Percentiles rank a stretch among this genome's conserved stretches.
phyloP scores from a whole-genome alignment of 2,888 invertebrate genomes.

The Myopa tessellatipennis region DNA sequence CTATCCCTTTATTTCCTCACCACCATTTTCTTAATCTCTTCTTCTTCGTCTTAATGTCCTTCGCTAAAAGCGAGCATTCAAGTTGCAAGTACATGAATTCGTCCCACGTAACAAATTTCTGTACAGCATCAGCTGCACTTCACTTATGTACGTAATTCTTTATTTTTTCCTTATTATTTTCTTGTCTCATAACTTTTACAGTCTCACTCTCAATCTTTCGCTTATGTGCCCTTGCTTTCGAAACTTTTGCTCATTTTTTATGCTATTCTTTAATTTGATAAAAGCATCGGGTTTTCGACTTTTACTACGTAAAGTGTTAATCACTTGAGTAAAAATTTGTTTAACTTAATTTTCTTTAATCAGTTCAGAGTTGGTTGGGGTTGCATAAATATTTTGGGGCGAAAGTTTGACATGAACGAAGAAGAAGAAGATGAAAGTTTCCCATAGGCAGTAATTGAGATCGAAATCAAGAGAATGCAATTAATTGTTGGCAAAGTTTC shows the following conservation, averaged over 20 bases:
- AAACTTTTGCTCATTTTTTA: slow-evolving; percentile 44
- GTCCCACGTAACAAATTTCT: slow-evolving; percentile 63
- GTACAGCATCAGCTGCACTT: slow-evolving; percentile 34
- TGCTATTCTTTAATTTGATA: slow-evolving; percentile 62
- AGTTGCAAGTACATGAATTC: slow-evolving; percentile 51
- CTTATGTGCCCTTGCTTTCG: slow-evolving; percentile 38
- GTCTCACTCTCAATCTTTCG: slow-evolving; percentile 48
- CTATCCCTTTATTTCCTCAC: too few relatives aligned
- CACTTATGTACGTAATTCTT: slow-evolving; percentile 42
- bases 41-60: background rate
- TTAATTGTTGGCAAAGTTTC: slow-evolving; percentile 15
- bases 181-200: background rate
- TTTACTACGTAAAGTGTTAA: slow-evolving; percentile 45
- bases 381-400: slow-evolving; percentile 1
- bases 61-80: slow-evolving; percentile 4
- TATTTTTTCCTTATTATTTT: slow-evolving; percentile 47
- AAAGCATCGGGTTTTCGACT: slow-evolving; percentile 39
- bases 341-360: slow-evolving; percentile 30
- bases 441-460: slow-evolving; percentile 19
- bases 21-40: background rate
- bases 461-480: slow-evolving; percentile 19
- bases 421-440: background rate
- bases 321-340: slow-evolving; percentile 43
- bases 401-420: background rate
- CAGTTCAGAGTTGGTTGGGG: slow-evolving; percentile 21